These are phyloP conservation scores for Pantala flavescens DNA, from an alignment of 1,140 invertebrate species.

Conservation along the genomic window DNA sequence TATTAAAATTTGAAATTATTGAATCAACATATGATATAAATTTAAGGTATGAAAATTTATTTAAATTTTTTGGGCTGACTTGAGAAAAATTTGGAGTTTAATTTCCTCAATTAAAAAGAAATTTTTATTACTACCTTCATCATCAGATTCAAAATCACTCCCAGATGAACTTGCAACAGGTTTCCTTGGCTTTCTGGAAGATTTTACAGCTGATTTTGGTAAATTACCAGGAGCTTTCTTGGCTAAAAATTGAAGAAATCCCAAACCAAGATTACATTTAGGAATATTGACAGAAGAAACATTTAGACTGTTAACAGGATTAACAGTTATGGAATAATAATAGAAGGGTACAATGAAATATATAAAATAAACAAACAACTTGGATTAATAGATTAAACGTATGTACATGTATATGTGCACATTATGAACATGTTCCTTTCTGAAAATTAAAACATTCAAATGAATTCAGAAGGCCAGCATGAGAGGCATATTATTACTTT, in stretches of 20 bases:
- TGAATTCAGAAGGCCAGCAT: too few species aligned
- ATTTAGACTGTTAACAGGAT: neutral
- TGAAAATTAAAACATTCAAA: too few species aligned
- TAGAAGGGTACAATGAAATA: neutral
- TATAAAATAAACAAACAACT: neutral
- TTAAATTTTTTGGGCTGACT: too few species aligned
- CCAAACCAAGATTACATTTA: neutral
- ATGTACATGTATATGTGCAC: neutral
- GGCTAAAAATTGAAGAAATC: neutral
- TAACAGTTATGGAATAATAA: neutral
- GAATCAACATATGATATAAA: too few species aligned
- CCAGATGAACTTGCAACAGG: neutral
- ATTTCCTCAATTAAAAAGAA: too few species aligned
- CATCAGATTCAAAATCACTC: neutral
- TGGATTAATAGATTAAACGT: neutral
- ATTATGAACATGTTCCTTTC: too few species aligned
- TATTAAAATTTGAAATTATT: too few species aligned
- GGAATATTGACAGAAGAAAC: neutral
- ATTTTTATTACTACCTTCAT: too few species aligned
- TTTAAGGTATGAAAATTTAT: too few species aligned
- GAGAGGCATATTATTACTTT: too few species aligned
- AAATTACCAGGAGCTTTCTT: neutral
- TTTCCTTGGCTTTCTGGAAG: neutral
- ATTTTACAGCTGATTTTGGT: neutral
- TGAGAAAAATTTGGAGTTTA: too few species aligned